Evolutionary conservation across 2,113 vertebrate genomes (phyloP).

Genomic region (Carassius auratus): DNA sequence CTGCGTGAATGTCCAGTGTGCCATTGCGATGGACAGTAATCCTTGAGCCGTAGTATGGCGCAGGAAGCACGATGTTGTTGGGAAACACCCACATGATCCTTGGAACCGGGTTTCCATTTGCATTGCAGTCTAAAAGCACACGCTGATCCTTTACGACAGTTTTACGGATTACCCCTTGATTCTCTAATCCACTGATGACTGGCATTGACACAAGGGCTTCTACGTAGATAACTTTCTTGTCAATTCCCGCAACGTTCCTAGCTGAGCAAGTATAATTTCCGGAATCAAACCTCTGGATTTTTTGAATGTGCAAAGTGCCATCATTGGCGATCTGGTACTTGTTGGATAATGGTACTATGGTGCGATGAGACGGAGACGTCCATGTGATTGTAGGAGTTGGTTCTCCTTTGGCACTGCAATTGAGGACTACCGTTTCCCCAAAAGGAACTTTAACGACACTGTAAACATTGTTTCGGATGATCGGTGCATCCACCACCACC

Average conservation of each 20-base stretch:
- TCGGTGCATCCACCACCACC: conserved; percentile 78
- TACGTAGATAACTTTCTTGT: conserved; percentile 75
- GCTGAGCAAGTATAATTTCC: conserved; percentile 91
- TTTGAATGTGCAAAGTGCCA: conserved; percentile 84
- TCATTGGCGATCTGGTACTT: conserved; percentile 79
- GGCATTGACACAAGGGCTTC: conserved; percentile 73
- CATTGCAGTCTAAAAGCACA: conserved; percentile 82
- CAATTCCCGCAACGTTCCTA: conserved; percentile 79
- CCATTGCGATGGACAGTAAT: conserved; percentile 87
- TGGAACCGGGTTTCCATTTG: conserved; percentile 79
- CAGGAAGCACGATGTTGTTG: conserved; percentile 84
- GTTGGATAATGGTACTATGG: conserved; percentile 77
- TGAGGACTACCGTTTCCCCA: conserved; percentile 74
- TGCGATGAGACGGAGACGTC: conserved; percentile 80
- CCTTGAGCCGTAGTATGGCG: conserved; percentile 87
- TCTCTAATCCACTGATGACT: conserved; percentile 72
- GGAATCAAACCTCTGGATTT: conserved; percentile 80
- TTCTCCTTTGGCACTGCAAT: conserved; percentile 81
- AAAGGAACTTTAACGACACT: conserved; percentile 75
- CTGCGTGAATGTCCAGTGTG: conserved; percentile 81
- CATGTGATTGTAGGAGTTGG: conserved; percentile 83
- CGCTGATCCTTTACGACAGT: conserved; percentile 76
- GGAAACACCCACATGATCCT: conserved; percentile 89
- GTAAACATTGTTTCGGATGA: conserved; percentile 71
- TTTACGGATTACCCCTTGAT: conserved; percentile 57